A percentile compares a stretch with the other conserved stretches of the same genome.
Evolutionary conservation across 1,140 invertebrate species (phyloP).

Genomic region (Euglossa dilemma): DNA sequence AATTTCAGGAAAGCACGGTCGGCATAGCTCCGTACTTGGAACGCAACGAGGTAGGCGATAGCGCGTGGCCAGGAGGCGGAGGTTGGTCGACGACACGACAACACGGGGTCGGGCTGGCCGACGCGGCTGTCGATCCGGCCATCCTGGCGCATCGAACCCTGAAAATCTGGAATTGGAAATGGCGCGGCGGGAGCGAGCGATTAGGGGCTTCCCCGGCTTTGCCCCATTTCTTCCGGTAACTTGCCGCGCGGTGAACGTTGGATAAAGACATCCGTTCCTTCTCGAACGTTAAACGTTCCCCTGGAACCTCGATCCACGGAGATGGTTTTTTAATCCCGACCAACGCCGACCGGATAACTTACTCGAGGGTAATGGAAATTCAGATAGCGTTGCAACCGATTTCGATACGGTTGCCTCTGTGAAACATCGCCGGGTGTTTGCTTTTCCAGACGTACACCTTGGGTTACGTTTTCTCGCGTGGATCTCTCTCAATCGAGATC

Average conservation of each 20-base stretch:
- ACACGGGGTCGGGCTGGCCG: background rate
- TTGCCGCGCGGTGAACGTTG: slow-evolving; percentile 15
- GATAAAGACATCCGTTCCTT: slow-evolving; percentile 35
- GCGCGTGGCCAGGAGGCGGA: background rate
- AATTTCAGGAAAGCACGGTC: slow-evolving; percentile 71
- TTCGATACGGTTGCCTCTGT: background rate
- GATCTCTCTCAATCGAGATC: too few species aligned
- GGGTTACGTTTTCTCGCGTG: too few species aligned
- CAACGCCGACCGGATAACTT: slow-evolving; percentile 28
- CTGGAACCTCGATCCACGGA: slow-evolving; percentile 19
- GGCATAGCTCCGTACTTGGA: slow-evolving; percentile 61
- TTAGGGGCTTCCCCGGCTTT: slow-evolving; percentile 21
- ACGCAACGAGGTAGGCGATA: slow-evolving; percentile 28
- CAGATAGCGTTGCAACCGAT: slow-evolving; percentile 3
- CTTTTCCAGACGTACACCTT: too few species aligned
- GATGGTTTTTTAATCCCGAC: slow-evolving; percentile 44
- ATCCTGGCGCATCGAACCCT: slow-evolving; percentile 26
- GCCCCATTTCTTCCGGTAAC: slow-evolving; percentile 34
- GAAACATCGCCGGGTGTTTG: background rate
- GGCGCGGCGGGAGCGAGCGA: slow-evolving; percentile 22
- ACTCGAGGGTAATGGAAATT: slow-evolving; percentile 35
- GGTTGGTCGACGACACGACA: background rate
- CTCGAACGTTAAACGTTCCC: slow-evolving; percentile 10
- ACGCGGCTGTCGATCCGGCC: slow-evolving; percentile 33
- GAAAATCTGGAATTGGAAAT: slow-evolving; percentile 45